A percentile compares a stretch with the other conserved stretches of the same genome.
phyloP scores from a whole-genome alignment of 35 echinoderm and acorn worm genomes.

The Heliocidaris erythrogramma region DNA sequence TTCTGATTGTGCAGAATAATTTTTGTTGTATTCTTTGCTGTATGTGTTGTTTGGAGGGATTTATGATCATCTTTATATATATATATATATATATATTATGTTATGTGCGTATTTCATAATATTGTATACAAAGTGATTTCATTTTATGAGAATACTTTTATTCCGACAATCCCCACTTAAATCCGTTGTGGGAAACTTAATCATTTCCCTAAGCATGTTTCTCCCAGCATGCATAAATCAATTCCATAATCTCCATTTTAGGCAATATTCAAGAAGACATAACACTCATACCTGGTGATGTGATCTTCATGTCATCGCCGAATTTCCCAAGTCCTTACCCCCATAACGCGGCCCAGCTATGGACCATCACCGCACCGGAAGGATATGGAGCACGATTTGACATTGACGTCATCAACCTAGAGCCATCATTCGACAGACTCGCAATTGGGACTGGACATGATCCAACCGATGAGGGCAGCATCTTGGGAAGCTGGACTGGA shows the following conservation, averaged over 20 bases:
- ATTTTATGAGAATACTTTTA: too few species aligned
- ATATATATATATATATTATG: too few species aligned
- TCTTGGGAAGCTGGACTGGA: not conserved
- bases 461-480: not conserved
- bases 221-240: not conserved
- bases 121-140: too few species aligned
- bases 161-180: too few species aligned
- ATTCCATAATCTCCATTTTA: not conserved
- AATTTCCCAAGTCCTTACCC: slow-evolving; percentile 13
- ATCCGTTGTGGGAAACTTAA: too few species aligned
- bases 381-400: not conserved
- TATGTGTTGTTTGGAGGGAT: too few species aligned
- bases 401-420: not conserved
- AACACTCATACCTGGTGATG: not conserved
- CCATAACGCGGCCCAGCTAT: not conserved
- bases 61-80: too few species aligned
- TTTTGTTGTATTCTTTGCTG: too few species aligned
- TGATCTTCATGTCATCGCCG: not conserved
- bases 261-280: not conserved
- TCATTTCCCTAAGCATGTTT: too few species aligned
- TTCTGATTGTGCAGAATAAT: too few species aligned
- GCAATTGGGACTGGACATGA: slow-evolving; percentile 19
- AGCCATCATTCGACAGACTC: slow-evolving; percentile 6
- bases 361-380: slow-evolving; percentile 21
- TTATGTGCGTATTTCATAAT: too few species aligned